Percentiles rank a stretch among this genome's conserved stretches.
phyloP scores from a whole-genome alignment of 2,113 vertebrate species.

The Calyptommatus sinebrachiatus region DNA sequence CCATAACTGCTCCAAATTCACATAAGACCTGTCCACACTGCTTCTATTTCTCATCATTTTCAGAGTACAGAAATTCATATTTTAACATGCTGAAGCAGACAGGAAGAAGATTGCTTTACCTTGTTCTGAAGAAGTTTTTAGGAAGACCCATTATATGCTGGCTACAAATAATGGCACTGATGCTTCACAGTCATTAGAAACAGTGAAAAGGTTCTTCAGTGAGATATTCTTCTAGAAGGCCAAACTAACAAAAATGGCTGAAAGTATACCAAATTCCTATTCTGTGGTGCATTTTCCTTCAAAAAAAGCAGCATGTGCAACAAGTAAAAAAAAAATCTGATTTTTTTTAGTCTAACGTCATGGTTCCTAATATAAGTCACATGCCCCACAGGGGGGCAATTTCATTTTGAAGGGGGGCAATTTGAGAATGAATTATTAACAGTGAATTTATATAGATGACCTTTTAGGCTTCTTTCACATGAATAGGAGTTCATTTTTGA shows the following conservation, averaged over 20 bases:
- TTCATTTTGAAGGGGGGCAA: too few species aligned
- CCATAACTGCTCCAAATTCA: conserved; percentile 1
- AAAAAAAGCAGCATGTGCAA: neutral
- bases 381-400: too few species aligned
- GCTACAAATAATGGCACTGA: neutral
- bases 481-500: too few species aligned
- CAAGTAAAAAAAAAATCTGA: neutral
- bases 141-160: neutral
- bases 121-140: neutral
- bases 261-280: neutral
- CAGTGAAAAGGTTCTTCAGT: neutral
- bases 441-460: too few species aligned
- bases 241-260: neutral
- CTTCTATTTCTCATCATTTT: neutral
- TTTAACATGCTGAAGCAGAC: neutral
- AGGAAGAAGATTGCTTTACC: neutral
- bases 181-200: neutral
- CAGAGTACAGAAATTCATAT: neutral
- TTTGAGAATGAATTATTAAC: too few species aligned
- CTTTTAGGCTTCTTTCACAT: too few species aligned
- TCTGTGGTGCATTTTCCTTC: neutral
- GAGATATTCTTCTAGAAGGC: neutral
- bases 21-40: neutral
- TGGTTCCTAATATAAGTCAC: too few species aligned
- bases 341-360: too few species aligned